phyloP scores from a whole-genome alignment of 2,888 invertebrate species.

The Clistopyga incitator region DNA sequence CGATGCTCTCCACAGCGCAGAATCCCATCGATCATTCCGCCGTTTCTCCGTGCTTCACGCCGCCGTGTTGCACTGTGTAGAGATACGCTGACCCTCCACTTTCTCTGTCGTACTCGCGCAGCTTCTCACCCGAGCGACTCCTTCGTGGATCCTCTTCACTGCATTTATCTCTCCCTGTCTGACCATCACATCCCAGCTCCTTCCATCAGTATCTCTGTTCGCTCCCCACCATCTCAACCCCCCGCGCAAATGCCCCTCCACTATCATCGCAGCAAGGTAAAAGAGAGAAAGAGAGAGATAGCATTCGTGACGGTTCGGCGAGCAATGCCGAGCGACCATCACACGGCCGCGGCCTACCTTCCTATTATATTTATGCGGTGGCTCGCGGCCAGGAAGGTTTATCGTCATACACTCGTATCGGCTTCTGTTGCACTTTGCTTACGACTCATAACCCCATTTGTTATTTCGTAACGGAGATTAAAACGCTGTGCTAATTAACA shows the following conservation, averaged over 20 bases:
- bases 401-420: conserved; percentile 68
- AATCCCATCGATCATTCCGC: conserved; percentile 84
- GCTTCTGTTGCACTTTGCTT: conserved; percentile 43
- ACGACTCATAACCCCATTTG: conserved; percentile 20
- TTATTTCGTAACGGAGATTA: conserved; percentile 1
- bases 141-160: conserved; percentile 45
- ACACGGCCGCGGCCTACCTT: conserved; percentile 81
- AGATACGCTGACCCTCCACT: conserved; percentile 66
- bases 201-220: conserved; percentile 63
- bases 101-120: conserved; percentile 66
- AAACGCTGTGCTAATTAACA: background rate
- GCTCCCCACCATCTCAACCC: conserved; percentile 45
- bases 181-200: conserved; percentile 62
- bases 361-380: conserved; percentile 84
- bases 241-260: conserved; percentile 64
- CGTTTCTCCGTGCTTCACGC: conserved; percentile 82
- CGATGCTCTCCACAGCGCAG: conserved; percentile 82
- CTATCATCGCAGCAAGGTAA: conserved; percentile 51
- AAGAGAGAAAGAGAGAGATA: conserved; percentile 35
- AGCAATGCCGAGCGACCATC: conserved; percentile 83
- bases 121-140: conserved; percentile 63
- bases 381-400: conserved; percentile 82
- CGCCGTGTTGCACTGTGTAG: conserved; percentile 73
- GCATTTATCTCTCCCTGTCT: conserved; percentile 46
- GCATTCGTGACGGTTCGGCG: conserved; percentile 81